phyloP scores from a whole-genome alignment of 2,888 invertebrate genomes.

The Megaustenia siamemsis region DNA sequence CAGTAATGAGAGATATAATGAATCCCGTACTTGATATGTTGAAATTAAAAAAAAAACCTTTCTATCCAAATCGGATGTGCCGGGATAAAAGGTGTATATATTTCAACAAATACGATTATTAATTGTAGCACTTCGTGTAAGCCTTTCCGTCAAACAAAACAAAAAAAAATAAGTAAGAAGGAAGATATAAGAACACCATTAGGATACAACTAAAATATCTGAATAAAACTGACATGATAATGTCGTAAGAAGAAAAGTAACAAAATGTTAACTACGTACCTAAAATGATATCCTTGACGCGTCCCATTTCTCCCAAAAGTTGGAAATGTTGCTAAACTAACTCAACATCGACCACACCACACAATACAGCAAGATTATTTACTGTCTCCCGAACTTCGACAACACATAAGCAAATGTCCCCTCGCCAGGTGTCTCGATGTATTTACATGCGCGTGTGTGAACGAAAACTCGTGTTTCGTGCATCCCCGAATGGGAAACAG shows the following conservation, averaged over 20 bases:
- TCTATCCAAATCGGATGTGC: too few relatives aligned
- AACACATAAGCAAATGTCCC: background rate
- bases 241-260: conserved; percentile 2
- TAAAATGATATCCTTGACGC: background rate
- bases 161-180: too few relatives aligned
- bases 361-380: background rate
- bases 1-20: too few relatives aligned
- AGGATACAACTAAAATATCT: too few relatives aligned
- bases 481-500: conserved; percentile 7
- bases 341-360: background rate
- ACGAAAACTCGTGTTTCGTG: background rate
- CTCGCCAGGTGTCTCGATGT: conserved; percentile 3
- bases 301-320: background rate
- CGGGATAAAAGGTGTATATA: too few relatives aligned
- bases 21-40: too few relatives aligned
- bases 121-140: too few relatives aligned
- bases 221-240: too few relatives aligned
- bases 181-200: too few relatives aligned
- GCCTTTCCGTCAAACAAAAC: too few relatives aligned
- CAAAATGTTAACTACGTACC: conserved; percentile 1
- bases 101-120: too few relatives aligned
- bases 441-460: background rate
- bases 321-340: background rate
- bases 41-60: too few relatives aligned
- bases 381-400: background rate